Percentiles rank a stretch among this genome's conserved stretches.
Evolutionary conservation across 2,113 vertebrate genomes (phyloP).

Genomic region (Misgurnus mizolepis): DNA sequence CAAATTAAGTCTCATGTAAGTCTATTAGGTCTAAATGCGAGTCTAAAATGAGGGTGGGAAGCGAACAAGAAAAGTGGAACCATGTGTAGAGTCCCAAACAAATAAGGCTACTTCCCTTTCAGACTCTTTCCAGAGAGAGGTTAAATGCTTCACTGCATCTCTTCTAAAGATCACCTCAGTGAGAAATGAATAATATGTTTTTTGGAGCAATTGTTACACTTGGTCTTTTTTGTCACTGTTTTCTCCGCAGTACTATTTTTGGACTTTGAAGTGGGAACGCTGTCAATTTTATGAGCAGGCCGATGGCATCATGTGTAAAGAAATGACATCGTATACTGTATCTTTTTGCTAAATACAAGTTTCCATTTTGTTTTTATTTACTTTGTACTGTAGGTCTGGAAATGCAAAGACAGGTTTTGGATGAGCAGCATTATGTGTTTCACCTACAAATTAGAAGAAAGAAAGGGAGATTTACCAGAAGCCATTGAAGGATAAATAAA

Average conservation of each 20-base stretch:
- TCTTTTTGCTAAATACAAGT: not conserved
- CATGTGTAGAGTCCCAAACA: conserved; percentile 60
- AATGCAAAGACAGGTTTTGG: conserved; percentile 21
- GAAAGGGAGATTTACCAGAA: conserved; percentile 25
- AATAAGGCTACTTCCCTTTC: conserved; percentile 43
- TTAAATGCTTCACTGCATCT: conserved; percentile 58
- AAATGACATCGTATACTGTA: not conserved
- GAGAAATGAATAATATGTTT: conserved; percentile 46
- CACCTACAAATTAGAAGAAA: conserved; percentile 10
- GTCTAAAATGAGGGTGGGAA: conserved; percentile 46
- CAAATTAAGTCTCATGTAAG: not conserved
- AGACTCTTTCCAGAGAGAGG: conserved; percentile 55
- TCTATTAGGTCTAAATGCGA: not conserved
- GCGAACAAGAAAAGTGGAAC: conserved; percentile 59
- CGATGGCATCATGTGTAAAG: not conserved
- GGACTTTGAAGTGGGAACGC: not conserved
- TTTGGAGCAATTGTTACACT: not conserved
- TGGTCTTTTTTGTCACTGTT: not conserved
- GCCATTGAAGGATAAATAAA: conserved; percentile 48
- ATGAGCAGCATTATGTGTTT: not conserved
- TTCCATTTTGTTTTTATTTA: conserved; percentile 14
- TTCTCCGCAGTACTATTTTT: conserved; percentile 7
- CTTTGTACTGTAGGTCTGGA: conserved; percentile 23
- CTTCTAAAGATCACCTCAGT: conserved; percentile 37
- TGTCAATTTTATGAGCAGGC: not conserved